phyloP scores from a whole-genome alignment of 2,888 invertebrate species.

The Tineola bisselliella region DNA sequence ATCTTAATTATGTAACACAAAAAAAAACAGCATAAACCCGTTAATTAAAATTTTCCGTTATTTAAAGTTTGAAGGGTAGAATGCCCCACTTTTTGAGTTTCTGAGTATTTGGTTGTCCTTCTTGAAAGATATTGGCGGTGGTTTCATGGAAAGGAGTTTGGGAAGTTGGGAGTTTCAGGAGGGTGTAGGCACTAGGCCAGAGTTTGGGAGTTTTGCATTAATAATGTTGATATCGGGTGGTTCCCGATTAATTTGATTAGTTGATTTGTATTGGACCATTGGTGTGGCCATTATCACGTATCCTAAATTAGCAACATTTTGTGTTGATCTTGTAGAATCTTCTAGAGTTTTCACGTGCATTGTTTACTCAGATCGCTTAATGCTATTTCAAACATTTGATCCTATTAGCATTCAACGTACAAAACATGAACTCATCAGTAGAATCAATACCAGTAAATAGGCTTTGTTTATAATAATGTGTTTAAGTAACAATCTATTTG shows the following conservation, averaged over 20 bases:
- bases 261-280: slow-evolving; percentile 18
- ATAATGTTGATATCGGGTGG: slow-evolving; percentile 63
- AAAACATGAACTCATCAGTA: too few species aligned
- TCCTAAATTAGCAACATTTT: not conserved
- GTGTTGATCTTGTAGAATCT: too few species aligned
- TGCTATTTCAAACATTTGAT: too few species aligned
- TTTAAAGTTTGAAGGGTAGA: slow-evolving; percentile 9
- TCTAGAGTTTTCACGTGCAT: too few species aligned
- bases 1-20: not conserved
- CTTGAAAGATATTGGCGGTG: slow-evolving; percentile 27
- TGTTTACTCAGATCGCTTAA: too few species aligned
- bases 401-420: too few species aligned
- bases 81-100: slow-evolving; percentile 7
- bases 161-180: slow-evolving; percentile 20
- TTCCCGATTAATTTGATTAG: slow-evolving; percentile 64
- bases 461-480: not conserved
- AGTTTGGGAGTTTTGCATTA: slow-evolving; percentile 56
- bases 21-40: slow-evolving; percentile 1
- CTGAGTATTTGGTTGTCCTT: slow-evolving; percentile 26
- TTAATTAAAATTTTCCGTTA: slow-evolving; percentile 12
- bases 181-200: slow-evolving; percentile 24
- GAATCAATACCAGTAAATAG: not conserved
- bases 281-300: not conserved
- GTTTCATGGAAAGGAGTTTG: not conserved
- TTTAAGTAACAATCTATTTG: not conserved